Evolutionary conservation across 2,888 invertebrate genomes (phyloP), one percentile per base, ranked within the genome.

Genomic region (Fabriciana adippe): DNA sequence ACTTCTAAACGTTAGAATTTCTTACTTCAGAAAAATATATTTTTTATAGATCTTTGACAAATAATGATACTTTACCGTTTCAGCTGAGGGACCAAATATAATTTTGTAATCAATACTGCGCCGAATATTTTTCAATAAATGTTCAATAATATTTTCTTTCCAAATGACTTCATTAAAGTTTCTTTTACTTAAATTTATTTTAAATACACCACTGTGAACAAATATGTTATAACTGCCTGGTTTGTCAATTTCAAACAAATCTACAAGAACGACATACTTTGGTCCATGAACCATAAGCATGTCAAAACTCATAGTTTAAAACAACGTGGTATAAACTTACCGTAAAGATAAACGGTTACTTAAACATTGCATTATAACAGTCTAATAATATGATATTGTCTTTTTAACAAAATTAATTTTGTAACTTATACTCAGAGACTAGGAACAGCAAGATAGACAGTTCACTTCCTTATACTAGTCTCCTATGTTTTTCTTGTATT

Each of bases 1-100:
- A 16, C 26, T 60, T n/a, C 13, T 50, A 31, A 48, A 15, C 11
- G 6, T 47, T 47, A 47, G 6, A 8, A 14, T 11, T 21, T 14
- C 1, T 6, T 14, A 13, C 15, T 41, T 57, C 14, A 15, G 13
- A 21, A 41, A 35, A 35, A 6, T 11, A 21, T 60, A 18, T 11
- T 60, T 31, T 35, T 45, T 16, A 26, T 48, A 13, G 16, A 31
- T n/a, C 8, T 11, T 1, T 11, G 13, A 47, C 16, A 14, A 16
- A 26, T 26, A 26, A 13, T 13, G n/a, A 6, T 11, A 31, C 14
- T 8, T 47, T 72, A 87, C 88, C 81, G 87, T 80, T 47, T 83
- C 82, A 6, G 77, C 82, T 6, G 83, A 80, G 48, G 84, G 84
- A 55, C 86, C 86, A 66, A 82, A 77, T 61, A 88, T 59, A 21